Evolutionary conservation across 2,113 vertebrate species (phyloP), one percentile per base, ranked within the genome.

Genomic region (Felis chaus): DNA sequence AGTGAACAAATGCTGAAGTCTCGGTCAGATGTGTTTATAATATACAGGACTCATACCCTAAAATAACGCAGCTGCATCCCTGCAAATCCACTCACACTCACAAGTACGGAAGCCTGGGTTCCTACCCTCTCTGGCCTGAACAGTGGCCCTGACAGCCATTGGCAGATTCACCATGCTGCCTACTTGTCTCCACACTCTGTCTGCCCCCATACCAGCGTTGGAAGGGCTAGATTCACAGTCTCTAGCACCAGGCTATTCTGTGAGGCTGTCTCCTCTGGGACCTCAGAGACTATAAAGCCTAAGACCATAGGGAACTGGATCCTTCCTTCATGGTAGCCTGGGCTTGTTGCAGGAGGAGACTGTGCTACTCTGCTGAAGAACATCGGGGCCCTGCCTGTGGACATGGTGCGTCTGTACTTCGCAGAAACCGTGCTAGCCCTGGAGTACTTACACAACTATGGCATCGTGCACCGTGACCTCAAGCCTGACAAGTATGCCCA

Each of bases 371-470:
- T 99, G 92, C 99, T 99, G 97, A 99, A 99, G 99, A 99, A 99
- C 95, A 99, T 99, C 0, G 99, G 99, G 8, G 99, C 99, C 16
- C 98, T 99, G 23, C 99, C 99, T 0, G 99, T 99, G 50, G 99
- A 99, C 76, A 99, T 99, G 99, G 99, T 99, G 0, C 99, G 99
- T 31, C 99, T 99, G 99, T 99, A 99, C 99, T 99, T 99, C 97
- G 99, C 99, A 0, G 99, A 99, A 98, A 99, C 99, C 0, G 99
- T 99, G 66, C 98, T 99, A 41, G 99, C 99, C 0, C 96, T 99
- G 97, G 99, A 99, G 86, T 99, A 99, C 95, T 98, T 99, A 23
- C 99, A 99, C 98, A 99, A 99, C 97, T 99, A 99, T 2, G 99
- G 99, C 97, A 99, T 99, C 61, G 99, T 99, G n/a, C 99, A 99